These are phyloP conservation scores for Syritta pipiens DNA, from an alignment of 2,888 invertebrate genomes.

Conservation along the genomic window DNA sequence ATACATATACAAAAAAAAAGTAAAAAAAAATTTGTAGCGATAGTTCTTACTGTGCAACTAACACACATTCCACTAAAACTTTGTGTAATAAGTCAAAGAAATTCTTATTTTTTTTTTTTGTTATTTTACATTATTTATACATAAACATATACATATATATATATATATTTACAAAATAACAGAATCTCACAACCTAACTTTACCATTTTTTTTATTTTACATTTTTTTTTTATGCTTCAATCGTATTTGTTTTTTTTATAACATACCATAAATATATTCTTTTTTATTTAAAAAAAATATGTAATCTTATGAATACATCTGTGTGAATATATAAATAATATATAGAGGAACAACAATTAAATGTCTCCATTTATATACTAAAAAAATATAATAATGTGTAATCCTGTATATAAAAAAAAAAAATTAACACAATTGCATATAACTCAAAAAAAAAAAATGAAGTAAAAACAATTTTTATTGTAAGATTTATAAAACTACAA, in stretches of 20 bases:
- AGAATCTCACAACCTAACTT: too few relatives aligned
- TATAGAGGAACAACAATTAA: conserved; percentile 9
- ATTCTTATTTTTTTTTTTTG: too few relatives aligned
- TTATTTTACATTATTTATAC: too few relatives aligned
- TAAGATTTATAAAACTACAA: too few relatives aligned
- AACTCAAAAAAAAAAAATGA: neutral
- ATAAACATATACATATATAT: too few relatives aligned
- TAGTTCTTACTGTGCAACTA: too few relatives aligned
- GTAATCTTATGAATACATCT: neutral
- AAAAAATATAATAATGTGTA: neutral
- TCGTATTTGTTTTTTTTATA: neutral
- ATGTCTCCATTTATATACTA: conserved; percentile 19
- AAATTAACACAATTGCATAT: conserved; percentile 3
- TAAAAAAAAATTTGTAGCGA: too few relatives aligned
- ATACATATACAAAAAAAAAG: too few relatives aligned
- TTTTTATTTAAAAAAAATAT: conserved; percentile 7
- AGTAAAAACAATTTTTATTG: neutral
- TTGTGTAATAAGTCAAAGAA: too few relatives aligned
- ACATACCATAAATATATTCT: neutral
- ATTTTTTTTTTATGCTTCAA: too few relatives aligned
- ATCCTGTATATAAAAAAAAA: conserved; percentile 4
- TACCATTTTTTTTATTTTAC: too few relatives aligned
- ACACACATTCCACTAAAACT: too few relatives aligned
- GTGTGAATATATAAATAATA: conserved; percentile 2
- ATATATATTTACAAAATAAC: neutral